Evolutionary conservation across 2,797 vertebrate genomes (phyloP).

Genomic region (Onychomys torridus): DNA sequence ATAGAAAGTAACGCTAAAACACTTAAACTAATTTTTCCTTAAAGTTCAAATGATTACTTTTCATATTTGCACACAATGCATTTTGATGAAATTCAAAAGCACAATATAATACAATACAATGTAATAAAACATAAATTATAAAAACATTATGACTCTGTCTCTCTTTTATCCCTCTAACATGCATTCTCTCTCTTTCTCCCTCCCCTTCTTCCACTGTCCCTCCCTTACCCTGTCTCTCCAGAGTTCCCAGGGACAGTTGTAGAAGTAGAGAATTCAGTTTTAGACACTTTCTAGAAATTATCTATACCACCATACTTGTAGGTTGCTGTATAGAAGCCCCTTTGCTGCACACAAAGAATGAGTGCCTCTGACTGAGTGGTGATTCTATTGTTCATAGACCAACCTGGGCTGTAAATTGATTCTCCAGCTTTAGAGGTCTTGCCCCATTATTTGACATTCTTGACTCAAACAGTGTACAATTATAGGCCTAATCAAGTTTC

Average conservation of each 20-base stretch:
- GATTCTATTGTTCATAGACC: conserved; percentile 57
- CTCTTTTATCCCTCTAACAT: neutral
- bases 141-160: neutral
- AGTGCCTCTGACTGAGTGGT: conserved; percentile 59
- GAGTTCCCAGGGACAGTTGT: neutral
- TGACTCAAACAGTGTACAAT: conserved; percentile 89
- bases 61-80: neutral
- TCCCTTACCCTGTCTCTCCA: neutral
- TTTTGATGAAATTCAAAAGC: neutral
- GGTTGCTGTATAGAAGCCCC: too few relatives aligned
- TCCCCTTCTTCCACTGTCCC: neutral
- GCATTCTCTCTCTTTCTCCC: neutral
- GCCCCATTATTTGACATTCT: conserved; percentile 90
- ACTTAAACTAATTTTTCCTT: neutral
- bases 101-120: neutral
- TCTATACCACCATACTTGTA: conserved; percentile 57
- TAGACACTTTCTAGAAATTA: conserved; percentile 59
- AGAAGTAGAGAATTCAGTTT: conserved; percentile 46
- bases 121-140: neutral
- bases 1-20: neutral
- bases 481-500: conserved; percentile 90
- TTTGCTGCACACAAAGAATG: too few relatives aligned
- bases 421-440: conserved; percentile 79
- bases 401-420: conserved; percentile 79
- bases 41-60: conserved; percentile 18